Evolutionary conservation across 2,113 vertebrate species (phyloP).

Genomic region (Nettapus auritus): DNA sequence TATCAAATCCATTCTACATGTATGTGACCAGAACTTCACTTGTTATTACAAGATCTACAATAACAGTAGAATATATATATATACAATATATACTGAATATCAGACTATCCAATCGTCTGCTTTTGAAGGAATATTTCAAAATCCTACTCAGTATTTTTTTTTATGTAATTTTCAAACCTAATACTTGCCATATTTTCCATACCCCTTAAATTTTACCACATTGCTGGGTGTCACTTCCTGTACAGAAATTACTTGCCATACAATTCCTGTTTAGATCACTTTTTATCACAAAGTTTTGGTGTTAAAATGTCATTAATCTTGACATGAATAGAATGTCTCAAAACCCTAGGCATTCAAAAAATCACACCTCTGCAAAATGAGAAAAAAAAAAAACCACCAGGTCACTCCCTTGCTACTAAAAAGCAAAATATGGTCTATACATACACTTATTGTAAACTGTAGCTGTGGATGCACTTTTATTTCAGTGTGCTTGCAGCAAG

Average conservation of each 20-base stretch:
- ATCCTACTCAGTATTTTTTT: background rate
- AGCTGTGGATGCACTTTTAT: background rate
- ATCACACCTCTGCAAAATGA: background rate
- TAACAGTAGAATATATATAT: background rate
- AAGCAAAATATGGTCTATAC: background rate
- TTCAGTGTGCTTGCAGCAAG: background rate
- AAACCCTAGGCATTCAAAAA: background rate
- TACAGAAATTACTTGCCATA: background rate
- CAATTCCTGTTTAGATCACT: background rate
- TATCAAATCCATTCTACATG: background rate
- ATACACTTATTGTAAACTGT: background rate
- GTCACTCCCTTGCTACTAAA: background rate
- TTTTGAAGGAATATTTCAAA: background rate
- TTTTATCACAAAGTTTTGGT: background rate
- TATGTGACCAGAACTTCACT: background rate
- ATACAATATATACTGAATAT: background rate
- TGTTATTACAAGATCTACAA: background rate
- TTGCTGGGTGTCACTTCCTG: background rate
- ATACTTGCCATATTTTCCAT: background rate
- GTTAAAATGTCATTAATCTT: background rate
- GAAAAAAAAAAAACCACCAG: background rate
- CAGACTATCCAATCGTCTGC: background rate
- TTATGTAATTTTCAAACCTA: background rate
- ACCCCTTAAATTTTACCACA: background rate
- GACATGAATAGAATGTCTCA: background rate